Base-by-base conservation (phyloP, 2,113 vertebrate genomes). In the Tenrec ecaudatus region DNA sequence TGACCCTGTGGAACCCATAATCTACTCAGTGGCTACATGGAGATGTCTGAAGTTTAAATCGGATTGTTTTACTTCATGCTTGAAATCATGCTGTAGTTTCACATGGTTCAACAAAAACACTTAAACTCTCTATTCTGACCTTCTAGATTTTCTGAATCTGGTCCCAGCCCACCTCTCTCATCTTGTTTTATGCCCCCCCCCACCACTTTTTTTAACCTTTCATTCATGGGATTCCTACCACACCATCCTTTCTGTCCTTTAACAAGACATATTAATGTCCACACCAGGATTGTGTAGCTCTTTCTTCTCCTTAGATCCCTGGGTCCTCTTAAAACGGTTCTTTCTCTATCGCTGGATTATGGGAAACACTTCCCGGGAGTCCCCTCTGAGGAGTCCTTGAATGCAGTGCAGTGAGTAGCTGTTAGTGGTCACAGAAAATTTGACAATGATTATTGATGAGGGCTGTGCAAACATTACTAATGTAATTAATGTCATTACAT, bases 61-160 rank as follows among this genome's bases (percentile, higher is more conserved):
- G 4, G 23, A 12, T 53, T 40, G 2, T 60, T 1, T 40, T n/a
- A 17, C 31, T 58, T 57, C 27, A 14, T 90, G 57, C 62, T 57
- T n/a, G 69, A 81, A 76, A 43, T 25, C 23, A 40, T 20, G 2
- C 53, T 3, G 12, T 47, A 36, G 10, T 53, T 82, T 78, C 31
- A 27, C 4, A 2, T 0, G n/a, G 29, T 4, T 27, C n/a, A 79
- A 47, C 58, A 57, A 1, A 43, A 33, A 75, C 0, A 66, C 16
- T 47, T 38, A 38, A 9, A 4, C 7, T 83, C 10, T 25, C 53
- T 19, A 6, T 27, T 31, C 29, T 16, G 6, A 27, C 60, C 62
- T 31, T 40, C 25, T 33, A 1, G 4, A 3, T 31, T 23, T 58
- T 0, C 20, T 3, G 1, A 9, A 9, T 27, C 38, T 3, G 75